phyloP scores from a whole-genome alignment of 2,113 vertebrate genomes.

The Megaceryle maxima region DNA sequence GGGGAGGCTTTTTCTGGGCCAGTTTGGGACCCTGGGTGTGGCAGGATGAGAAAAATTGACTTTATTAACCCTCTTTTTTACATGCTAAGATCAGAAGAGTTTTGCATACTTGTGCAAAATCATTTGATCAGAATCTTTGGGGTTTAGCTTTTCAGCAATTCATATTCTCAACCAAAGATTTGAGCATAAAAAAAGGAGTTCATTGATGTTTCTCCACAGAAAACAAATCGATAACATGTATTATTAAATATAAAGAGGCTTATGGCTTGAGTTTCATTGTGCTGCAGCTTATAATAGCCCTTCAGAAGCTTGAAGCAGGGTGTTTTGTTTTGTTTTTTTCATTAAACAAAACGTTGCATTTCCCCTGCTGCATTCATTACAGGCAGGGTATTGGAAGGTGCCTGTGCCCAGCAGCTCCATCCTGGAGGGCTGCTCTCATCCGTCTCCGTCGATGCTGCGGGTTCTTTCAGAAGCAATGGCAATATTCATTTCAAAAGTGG shows the following conservation, averaged over 20 bases:
- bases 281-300: neutral
- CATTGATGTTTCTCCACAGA: neutral
- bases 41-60: neutral
- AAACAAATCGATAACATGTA: neutral
- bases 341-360: neutral
- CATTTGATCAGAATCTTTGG: neutral
- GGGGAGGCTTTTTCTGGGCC: neutral
- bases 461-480: neutral
- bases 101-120: neutral
- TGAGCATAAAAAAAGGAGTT: neutral
- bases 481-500: neutral
- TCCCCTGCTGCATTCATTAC: neutral
- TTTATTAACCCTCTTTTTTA: neutral
- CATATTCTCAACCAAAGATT: neutral
- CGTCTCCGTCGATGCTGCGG: rapidly evolving
- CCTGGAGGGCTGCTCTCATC: neutral
- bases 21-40: neutral
- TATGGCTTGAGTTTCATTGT: neutral
- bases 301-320: neutral
- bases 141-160: constrained; percentile 14
- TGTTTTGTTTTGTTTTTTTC: neutral
- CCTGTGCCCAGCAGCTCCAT: neutral
- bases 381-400: neutral
- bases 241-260: constrained; percentile 29
- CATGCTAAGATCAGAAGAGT: neutral